Evolutionary conservation across 2,888 invertebrate genomes (phyloP).

Genomic region (Chironomus riparius): DNA sequence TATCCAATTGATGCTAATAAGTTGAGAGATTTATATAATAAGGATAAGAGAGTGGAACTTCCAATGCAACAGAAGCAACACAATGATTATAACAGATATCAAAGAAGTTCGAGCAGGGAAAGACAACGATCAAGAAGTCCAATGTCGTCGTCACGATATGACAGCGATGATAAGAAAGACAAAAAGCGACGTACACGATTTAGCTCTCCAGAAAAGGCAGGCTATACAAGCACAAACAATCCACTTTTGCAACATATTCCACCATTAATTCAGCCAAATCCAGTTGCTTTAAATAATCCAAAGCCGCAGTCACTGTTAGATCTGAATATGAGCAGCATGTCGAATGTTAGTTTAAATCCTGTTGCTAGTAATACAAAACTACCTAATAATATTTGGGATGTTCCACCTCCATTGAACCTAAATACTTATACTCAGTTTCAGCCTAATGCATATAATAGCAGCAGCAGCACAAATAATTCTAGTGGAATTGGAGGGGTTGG

Average conservation of each 20-base stretch:
- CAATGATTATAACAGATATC: slow-evolving; percentile 32
- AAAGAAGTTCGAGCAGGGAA: slow-evolving; percentile 53
- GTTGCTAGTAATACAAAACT: neutral
- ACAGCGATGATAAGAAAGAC: neutral
- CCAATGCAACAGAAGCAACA: neutral
- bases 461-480: too few relatives aligned
- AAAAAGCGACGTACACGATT: neutral
- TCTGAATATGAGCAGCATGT: neutral
- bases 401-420: slow-evolving; percentile 10
- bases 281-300: too few relatives aligned
- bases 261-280: neutral
- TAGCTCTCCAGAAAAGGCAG: neutral
- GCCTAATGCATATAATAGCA: too few relatives aligned
- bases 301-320: neutral
- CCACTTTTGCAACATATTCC: neutral
- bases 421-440: neutral
- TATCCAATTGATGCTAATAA: neutral
- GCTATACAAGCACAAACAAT: neutral
- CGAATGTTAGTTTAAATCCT: neutral
- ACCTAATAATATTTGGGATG: slow-evolving; percentile 8
- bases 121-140: neutral
- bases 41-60: too few relatives aligned
- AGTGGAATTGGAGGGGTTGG: slow-evolving; percentile 32
- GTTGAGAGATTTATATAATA: too few relatives aligned
- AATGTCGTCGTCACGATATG: neutral